Conservation (phyloP, 2,888 invertebrate species). For the Congeria kusceri region DNA sequence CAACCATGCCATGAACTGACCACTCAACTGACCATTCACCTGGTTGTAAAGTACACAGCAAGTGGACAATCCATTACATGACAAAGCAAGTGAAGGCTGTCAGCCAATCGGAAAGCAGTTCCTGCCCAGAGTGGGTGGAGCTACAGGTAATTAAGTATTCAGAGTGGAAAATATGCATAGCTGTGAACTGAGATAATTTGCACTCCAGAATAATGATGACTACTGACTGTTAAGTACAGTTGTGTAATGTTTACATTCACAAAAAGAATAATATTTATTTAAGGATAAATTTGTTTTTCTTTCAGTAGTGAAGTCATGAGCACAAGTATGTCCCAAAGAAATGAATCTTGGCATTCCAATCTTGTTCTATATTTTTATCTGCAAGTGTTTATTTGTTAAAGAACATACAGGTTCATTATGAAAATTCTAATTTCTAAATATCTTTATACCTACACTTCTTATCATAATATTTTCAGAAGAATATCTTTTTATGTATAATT, state of each 20-base stretch:
- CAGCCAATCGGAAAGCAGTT: conserved; percentile 35
- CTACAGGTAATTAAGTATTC: not conserved
- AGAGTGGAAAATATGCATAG: conserved; percentile 1
- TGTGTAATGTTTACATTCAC: conserved; percentile 22
- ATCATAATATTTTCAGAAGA: too few relatives aligned
- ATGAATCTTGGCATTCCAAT: too few relatives aligned
- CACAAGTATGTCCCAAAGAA: too few relatives aligned
- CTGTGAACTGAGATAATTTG: conserved; percentile 17
- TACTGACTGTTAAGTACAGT: conserved; percentile 17
- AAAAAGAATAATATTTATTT: conserved; percentile 12
- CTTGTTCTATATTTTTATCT: too few relatives aligned
- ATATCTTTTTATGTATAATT: too few relatives aligned
- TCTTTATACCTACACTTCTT: too few relatives aligned
- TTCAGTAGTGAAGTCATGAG: not conserved
- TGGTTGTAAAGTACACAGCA: not conserved
- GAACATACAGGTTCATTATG: too few relatives aligned
- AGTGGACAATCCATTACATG: not conserved
- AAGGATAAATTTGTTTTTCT: not conserved
- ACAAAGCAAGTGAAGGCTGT: not conserved
- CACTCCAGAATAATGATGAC: not conserved
- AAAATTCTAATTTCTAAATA: too few relatives aligned
- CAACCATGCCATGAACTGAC: not conserved
- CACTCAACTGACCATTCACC: conserved; percentile 4
- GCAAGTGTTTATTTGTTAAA: too few relatives aligned
- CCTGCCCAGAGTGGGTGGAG: conserved; percentile 16